Evolutionary conservation across 2,113 vertebrate genomes (phyloP).

Genomic region (Tamias sibiricus): DNA sequence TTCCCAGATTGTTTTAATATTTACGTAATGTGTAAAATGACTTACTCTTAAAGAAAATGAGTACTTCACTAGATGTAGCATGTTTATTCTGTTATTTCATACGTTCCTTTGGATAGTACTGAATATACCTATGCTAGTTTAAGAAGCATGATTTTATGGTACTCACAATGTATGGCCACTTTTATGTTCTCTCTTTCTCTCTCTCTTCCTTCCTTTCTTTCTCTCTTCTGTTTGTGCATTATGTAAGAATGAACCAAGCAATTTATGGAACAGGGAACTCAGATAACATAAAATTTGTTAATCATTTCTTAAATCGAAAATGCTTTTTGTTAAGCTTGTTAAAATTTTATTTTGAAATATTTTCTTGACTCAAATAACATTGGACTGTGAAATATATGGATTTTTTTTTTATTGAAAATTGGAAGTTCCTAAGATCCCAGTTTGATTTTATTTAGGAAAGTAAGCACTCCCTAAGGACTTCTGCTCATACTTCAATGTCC

Average conservation of each 20-base stretch:
- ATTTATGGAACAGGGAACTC: neutral
- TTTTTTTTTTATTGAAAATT: neutral
- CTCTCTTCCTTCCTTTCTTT: neutral
- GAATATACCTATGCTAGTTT: neutral
- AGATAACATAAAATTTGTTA: neutral
- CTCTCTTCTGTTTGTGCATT: neutral
- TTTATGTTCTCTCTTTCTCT: neutral
- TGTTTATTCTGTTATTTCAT: conserved; percentile 11
- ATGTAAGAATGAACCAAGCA: neutral
- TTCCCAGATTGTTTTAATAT: neutral
- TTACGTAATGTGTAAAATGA: neutral
- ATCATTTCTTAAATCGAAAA: conserved; percentile 13
- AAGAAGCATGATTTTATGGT: neutral
- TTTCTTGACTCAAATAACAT: neutral
- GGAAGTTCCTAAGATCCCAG: neutral
- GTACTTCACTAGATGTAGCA: neutral
- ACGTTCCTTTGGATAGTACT: neutral
- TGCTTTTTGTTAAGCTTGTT: neutral
- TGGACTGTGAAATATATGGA: neutral
- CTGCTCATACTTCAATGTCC: neutral
- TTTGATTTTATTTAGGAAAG: neutral
- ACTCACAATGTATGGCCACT: neutral
- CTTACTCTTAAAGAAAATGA: neutral
- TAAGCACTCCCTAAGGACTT: neutral
- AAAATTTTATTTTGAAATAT: neutral